Evolutionary conservation across 2,797 vertebrate species (phyloP).

Genomic region (Tapera naevia): DNA sequence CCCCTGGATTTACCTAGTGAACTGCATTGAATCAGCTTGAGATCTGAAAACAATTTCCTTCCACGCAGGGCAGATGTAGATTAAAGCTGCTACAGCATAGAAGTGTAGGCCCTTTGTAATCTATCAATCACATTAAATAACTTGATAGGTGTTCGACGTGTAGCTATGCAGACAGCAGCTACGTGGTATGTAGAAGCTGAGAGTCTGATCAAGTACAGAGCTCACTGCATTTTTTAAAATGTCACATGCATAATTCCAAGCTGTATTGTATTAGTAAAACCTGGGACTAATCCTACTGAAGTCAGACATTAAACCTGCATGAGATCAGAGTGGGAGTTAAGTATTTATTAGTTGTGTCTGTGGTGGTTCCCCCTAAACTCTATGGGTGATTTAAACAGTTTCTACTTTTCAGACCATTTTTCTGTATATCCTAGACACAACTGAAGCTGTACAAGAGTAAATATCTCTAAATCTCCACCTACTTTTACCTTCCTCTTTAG

Average conservation of each 20-base stretch:
- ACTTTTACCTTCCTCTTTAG: background rate
- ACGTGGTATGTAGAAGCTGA: background rate
- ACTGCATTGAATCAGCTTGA: background rate
- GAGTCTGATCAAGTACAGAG: background rate
- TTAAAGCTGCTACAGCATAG: background rate
- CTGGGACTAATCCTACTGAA: background rate
- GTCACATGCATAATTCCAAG: background rate
- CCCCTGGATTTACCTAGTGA: background rate
- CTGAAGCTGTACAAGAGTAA: background rate
- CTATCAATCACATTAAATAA: background rate
- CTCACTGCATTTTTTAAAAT: constrained; percentile 11
- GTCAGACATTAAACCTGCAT: background rate
- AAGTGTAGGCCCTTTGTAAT: background rate
- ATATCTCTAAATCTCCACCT: background rate
- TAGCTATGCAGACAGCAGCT: background rate
- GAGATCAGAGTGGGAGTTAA: background rate
- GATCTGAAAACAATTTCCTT: background rate
- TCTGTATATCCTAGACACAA: background rate
- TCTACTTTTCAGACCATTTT: background rate
- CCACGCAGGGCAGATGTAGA: background rate
- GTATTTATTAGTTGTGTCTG: background rate
- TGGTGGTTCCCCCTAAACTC: background rate
- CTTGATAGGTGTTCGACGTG: background rate
- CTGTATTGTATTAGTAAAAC: background rate
- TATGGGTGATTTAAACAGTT: background rate